These are phyloP conservation scores for Apantesis nais DNA, from an alignment of 2,888 invertebrate genomes.

Conservation along the genomic window DNA sequence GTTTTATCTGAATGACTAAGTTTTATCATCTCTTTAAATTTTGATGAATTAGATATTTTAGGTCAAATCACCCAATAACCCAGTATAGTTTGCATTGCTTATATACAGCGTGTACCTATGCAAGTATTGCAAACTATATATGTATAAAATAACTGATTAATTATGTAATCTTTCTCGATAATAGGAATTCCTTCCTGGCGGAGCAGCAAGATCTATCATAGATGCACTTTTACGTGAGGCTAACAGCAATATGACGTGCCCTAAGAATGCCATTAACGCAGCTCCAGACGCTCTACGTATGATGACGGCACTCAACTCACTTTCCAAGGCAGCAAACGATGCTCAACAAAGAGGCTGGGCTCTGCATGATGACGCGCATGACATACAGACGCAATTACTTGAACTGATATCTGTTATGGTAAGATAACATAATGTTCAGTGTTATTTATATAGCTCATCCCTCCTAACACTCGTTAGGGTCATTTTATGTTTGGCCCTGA, in stretches of 20 bases:
- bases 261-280: constrained; percentile 89
- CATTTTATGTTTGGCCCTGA: neutral
- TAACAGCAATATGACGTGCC: constrained; percentile 78
- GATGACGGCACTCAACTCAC: constrained; percentile 92
- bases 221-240: constrained; percentile 80
- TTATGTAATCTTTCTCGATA: constrained; percentile 9
- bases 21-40: too few species aligned
- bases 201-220: constrained; percentile 79
- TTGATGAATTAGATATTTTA: too few species aligned
- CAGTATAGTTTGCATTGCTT: too few species aligned
- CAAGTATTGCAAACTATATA: neutral
- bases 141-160: neutral
- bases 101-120: too few species aligned
- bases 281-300: constrained; percentile 94
- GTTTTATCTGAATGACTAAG: too few species aligned
- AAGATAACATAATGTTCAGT: constrained; percentile 45
- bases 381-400: constrained; percentile 93
- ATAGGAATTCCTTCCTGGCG: constrained; percentile 79
- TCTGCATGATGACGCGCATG: constrained; percentile 96
- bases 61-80: too few species aligned
- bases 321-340: constrained; percentile 96
- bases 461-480: neutral
- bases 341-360: constrained; percentile 98
- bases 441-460: neutral
- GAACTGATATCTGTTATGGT: constrained; percentile 94